These are phyloP conservation scores for Silvanus unidentatus DNA, from an alignment of 2,888 invertebrate species.

Conservation along the genomic window DNA sequence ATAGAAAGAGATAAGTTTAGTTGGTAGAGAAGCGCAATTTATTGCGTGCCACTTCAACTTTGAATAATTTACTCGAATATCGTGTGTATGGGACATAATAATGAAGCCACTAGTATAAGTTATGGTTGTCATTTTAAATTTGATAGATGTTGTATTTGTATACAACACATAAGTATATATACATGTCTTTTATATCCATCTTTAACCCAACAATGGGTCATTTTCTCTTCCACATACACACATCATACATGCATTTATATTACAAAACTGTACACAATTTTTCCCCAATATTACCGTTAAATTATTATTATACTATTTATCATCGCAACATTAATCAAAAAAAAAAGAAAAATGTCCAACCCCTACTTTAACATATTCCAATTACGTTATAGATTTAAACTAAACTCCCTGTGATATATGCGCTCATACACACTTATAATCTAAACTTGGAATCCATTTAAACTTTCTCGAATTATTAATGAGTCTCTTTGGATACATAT, in stretches of 20 bases:
- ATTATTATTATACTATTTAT: no score
- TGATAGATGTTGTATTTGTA: slow-evolving; percentile 10
- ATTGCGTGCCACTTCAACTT: slow-evolving; percentile 5
- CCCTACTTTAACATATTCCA: no score
- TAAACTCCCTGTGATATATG: slow-evolving; percentile 28
- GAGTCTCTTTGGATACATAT: slow-evolving; percentile 39
- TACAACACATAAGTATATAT: slow-evolving; percentile 6
- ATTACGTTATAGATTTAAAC: no score
- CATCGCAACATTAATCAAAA: no score
- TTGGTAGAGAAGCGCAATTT: background rate
- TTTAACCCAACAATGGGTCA: background rate
- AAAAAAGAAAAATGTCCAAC: no score
- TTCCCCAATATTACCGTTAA: no score
- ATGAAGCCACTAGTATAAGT: slow-evolving; percentile 13
- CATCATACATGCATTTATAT: slow-evolving; percentile 3
- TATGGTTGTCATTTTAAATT: slow-evolving; percentile 13
- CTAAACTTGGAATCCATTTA: slow-evolving; percentile 40
- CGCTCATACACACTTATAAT: slow-evolving; percentile 38
- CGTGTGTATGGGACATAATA: slow-evolving; percentile 11
- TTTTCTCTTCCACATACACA: slow-evolving; percentile 6
- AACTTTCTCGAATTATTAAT: slow-evolving; percentile 43
- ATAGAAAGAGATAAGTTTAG: no score
- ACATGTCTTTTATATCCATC: slow-evolving; percentile 5
- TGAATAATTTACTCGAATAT: slow-evolving; percentile 10
- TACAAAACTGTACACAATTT: no score